A percentile compares a stretch with the other conserved stretches of the same genome.
Conservation (phyloP, 2,797 vertebrate species). For the Eurystomus glaucurus region DNA sequence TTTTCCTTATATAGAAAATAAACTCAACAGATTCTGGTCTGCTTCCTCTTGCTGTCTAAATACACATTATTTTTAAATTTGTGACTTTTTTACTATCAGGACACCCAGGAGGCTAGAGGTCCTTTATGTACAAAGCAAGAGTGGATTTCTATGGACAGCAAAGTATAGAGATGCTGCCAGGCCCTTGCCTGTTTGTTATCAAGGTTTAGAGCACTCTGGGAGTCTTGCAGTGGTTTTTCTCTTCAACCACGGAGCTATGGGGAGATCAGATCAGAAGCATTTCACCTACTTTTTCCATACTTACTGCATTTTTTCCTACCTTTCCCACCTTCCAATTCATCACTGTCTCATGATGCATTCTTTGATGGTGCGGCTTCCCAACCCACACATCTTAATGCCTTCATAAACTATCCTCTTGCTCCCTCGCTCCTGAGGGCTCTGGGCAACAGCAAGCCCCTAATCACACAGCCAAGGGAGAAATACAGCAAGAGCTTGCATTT, state of each 20-base stretch:
- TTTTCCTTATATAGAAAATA: not conserved
- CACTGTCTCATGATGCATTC: not conserved
- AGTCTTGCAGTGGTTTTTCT: accelerated
- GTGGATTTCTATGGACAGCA: not conserved
- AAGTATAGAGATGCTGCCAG: not conserved
- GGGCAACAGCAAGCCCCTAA: not conserved
- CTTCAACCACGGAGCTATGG: not conserved
- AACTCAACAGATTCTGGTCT: not conserved
- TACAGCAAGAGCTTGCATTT: not conserved
- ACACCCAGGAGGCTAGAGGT: not conserved
- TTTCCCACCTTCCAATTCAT: not conserved
- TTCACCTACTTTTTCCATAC: not conserved
- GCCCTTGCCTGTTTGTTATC: not conserved
- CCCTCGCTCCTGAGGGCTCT: not conserved
- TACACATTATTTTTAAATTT: not conserved
- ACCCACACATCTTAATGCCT: not conserved
- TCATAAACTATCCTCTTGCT: not conserved
- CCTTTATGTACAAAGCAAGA: not conserved
- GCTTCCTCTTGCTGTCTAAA: slow-evolving; percentile 17
- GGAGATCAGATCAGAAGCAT: not conserved
- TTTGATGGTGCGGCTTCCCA: not conserved
- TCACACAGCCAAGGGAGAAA: not conserved
- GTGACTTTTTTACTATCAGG: not conserved
- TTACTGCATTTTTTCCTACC: not conserved
- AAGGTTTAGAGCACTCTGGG: not conserved